These are phyloP conservation scores for Ammodytes dubius DNA, from an alignment of 2,113 vertebrate genomes.

Conservation along the genomic window DNA sequence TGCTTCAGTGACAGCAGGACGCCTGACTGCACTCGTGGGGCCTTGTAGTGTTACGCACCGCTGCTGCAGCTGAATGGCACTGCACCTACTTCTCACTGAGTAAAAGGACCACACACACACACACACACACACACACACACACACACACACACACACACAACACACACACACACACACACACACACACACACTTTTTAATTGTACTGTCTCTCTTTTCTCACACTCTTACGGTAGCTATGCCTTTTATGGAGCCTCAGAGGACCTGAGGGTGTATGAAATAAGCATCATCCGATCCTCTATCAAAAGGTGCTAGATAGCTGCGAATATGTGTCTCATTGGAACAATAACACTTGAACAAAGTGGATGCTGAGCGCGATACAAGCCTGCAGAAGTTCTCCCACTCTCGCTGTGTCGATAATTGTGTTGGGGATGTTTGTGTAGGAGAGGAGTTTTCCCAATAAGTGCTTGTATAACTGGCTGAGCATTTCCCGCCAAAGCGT, in stretches of 20 bases:
- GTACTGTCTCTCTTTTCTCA: constrained; percentile 9
- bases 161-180: background rate
- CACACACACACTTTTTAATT: background rate
- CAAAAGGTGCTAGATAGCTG: constrained; percentile 14
- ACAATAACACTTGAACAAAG: background rate
- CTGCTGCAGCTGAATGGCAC: constrained; percentile 24
- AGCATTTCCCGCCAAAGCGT: constrained; percentile 4
- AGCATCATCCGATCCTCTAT: constrained; percentile 22
- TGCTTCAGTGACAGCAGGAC: constrained; percentile 33
- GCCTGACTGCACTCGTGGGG: constrained; percentile 25
- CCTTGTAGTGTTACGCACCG: background rate
- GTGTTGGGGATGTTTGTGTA: constrained; percentile 35
- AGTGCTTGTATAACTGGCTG: constrained; percentile 40
- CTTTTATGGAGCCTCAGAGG: constrained; percentile 29
- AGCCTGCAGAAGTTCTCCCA: constrained; percentile 1
- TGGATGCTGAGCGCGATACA: constrained; percentile 6
- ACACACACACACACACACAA: too few species aligned
- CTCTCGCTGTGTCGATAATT: constrained; percentile 37
- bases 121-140: background rate
- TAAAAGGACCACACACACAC: constrained; percentile 8
- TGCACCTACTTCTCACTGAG: background rate
- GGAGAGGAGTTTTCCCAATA: constrained; percentile 18
- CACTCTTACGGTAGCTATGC: background rate
- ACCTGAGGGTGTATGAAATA: constrained; percentile 20
- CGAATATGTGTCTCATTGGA: constrained; percentile 3